Evolutionary conservation across 2,797 vertebrate species (phyloP).

Genomic region (Pangasius sanitwongsei): DNA sequence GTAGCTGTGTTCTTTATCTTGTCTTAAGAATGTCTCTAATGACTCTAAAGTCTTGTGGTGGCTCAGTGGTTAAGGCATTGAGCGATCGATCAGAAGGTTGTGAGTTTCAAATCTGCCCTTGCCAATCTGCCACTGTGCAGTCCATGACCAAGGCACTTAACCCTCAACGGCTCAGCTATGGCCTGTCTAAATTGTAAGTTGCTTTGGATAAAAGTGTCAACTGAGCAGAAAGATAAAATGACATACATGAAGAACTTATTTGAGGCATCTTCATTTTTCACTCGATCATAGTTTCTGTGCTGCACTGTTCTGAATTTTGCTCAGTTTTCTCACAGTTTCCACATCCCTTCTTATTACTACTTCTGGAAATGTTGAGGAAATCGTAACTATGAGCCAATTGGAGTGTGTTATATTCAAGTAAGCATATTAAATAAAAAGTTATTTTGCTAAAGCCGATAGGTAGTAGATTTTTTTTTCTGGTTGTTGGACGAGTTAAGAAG

Average conservation of each 20-base stretch:
- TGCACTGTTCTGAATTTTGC: not conserved
- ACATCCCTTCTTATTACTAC: not conserved
- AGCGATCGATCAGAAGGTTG: not conserved
- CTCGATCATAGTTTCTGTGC: not conserved
- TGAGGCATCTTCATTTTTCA: not conserved
- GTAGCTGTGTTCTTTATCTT: not conserved
- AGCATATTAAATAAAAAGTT: not conserved
- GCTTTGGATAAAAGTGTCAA: not conserved
- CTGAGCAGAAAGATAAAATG: not conserved
- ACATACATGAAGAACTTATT: not conserved
- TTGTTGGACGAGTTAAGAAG: not conserved
- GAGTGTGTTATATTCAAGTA: not conserved
- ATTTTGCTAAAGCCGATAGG: not conserved
- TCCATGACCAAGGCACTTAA: not conserved
- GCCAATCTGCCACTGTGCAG: not conserved
- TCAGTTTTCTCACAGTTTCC: not conserved
- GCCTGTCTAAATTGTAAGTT: not conserved
- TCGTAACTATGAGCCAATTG: not conserved
- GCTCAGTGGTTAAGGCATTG: not conserved
- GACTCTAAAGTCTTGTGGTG: too few relatives aligned
- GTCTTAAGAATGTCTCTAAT: not conserved
- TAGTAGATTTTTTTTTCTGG: not conserved
- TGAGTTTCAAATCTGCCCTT: not conserved
- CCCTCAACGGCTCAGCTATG: not conserved
- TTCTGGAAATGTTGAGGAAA: not conserved